A percentile compares a stretch with the other conserved stretches of the same genome.
phyloP scores from a whole-genome alignment of 2,888 invertebrate genomes.

The Heliconius erato region DNA sequence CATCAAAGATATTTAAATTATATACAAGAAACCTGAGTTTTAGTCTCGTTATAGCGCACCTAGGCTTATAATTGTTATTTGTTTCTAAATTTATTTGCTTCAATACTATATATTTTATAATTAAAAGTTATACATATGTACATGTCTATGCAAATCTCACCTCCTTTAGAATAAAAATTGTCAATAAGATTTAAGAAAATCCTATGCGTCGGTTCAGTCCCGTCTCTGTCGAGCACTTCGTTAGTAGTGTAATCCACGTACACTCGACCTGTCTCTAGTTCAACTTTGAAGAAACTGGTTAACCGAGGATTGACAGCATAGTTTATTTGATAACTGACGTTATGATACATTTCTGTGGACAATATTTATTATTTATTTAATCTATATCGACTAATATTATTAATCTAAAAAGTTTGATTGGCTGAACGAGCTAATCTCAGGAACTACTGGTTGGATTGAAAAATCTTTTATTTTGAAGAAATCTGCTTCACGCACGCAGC shows the following conservation, averaged over 20 bases:
- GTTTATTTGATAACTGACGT: slow-evolving; percentile 84
- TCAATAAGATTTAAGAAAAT: slow-evolving; percentile 83
- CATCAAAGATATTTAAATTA: too few species aligned
- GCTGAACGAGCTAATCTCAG: too few species aligned
- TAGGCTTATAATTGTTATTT: too few species aligned
- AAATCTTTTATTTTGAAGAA: too few species aligned
- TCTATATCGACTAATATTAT: neutral
- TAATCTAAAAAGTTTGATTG: too few species aligned
- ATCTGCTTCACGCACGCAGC: too few species aligned
- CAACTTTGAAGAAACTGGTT: slow-evolving; percentile 82
- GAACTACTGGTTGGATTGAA: too few species aligned
- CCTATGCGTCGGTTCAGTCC: slow-evolving; percentile 73
- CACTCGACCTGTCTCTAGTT: slow-evolving; percentile 77
- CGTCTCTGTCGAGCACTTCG: slow-evolving; percentile 82
- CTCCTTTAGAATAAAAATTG: slow-evolving; percentile 80
- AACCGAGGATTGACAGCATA: slow-evolving; percentile 73
- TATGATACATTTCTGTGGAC: slow-evolving; percentile 78
- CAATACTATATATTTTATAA: neutral
- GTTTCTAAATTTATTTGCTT: neutral
- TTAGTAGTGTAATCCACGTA: slow-evolving; percentile 76
- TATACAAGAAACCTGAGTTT: too few species aligned
- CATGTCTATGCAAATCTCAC: slow-evolving; percentile 55
- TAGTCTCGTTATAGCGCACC: too few species aligned
- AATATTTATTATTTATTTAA: neutral
- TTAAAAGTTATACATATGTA: neutral